phyloP scores from a whole-genome alignment of 1,140 invertebrate genomes.

The Leptinotarsa undecemlineata region DNA sequence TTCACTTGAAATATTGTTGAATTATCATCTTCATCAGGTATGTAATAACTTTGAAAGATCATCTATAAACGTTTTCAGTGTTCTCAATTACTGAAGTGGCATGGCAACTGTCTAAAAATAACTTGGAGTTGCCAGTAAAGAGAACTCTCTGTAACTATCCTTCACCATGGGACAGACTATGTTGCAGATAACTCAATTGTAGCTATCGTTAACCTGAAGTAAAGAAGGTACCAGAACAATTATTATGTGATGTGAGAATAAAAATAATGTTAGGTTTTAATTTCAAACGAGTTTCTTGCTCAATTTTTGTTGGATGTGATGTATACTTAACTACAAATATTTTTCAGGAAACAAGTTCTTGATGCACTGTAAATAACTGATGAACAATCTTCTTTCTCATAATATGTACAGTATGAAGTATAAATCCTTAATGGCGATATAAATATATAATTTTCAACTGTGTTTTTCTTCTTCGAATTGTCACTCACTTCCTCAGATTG shows the following conservation, averaged over 20 bases:
- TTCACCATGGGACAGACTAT: not conserved
- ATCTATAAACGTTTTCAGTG: no score
- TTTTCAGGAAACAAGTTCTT: not conserved
- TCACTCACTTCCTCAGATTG: no score
- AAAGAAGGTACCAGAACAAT: not conserved
- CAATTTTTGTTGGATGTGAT: not conserved
- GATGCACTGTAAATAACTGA: slow-evolving; percentile 5
- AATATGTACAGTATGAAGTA: slow-evolving; percentile 6
- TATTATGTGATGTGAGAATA: slow-evolving; percentile 1
- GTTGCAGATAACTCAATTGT: not conserved
- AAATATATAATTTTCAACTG: slow-evolving; percentile 6
- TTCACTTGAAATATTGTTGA: no score
- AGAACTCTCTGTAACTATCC: not conserved
- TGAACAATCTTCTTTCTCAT: not conserved
- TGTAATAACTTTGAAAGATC: no score
- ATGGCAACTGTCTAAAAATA: no score
- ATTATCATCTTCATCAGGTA: no score
- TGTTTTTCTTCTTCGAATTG: not conserved
- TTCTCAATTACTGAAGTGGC: no score
- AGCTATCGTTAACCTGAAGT: not conserved
- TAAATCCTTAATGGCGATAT: slow-evolving; percentile 4
- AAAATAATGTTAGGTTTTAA: slow-evolving; percentile 3
- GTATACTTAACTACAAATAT: not conserved
- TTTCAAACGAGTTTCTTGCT: slow-evolving; percentile 3
- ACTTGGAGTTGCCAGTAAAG: no score